Conservation (phyloP, 2,797 vertebrate genomes). For the Sebastes oblongus region DNA sequence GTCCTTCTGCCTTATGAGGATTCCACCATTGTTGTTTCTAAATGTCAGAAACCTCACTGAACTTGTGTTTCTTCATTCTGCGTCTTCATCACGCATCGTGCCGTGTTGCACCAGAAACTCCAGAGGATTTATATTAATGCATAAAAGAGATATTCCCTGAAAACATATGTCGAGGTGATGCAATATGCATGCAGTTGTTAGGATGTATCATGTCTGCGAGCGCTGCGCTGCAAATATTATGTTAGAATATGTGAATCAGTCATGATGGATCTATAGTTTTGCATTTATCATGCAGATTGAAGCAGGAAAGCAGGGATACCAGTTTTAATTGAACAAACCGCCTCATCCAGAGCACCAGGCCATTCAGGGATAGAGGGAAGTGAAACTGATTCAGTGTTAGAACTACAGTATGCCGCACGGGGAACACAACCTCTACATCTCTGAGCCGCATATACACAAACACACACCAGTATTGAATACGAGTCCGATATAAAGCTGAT, state of each 20-base stretch:
- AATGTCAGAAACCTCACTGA: neutral
- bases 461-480: neutral
- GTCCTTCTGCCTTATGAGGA: neutral
- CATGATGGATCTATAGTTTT: neutral
- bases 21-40: neutral
- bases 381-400: neutral
- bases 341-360: neutral
- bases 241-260: constrained; percentile 6
- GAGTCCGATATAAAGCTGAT: neutral
- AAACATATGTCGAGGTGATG: constrained; percentile 49
- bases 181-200: constrained; percentile 61
- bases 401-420: too few relatives aligned
- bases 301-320: neutral
- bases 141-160: constrained; percentile 50
- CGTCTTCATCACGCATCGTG: neutral
- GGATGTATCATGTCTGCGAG: constrained; percentile 41
- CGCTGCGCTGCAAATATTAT: constrained; percentile 13
- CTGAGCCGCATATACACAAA: neutral
- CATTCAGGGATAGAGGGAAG: neutral
- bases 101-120: constrained; percentile 11
- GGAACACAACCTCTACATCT: neutral
- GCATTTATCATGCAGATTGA: constrained; percentile 17
- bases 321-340: neutral
- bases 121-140: constrained; percentile 46
- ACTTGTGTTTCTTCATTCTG: constrained; percentile 6